These are phyloP conservation scores for Apis cerana DNA, from an alignment of 1,140 invertebrate species.

Conservation along the genomic window DNA sequence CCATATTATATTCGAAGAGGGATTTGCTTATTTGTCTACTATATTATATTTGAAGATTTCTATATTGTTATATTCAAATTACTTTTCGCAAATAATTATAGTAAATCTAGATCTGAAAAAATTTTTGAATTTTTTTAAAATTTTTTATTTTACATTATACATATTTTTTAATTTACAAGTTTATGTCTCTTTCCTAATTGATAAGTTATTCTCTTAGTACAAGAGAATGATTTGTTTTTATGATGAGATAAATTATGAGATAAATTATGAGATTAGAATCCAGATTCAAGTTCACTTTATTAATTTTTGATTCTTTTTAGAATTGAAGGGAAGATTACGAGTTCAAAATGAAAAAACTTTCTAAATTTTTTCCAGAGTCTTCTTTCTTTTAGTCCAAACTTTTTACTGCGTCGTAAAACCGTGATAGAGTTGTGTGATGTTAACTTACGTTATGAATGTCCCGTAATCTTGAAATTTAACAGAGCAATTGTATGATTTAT, in stretches of 20 bases:
- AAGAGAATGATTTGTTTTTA: neutral
- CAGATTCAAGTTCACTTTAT: slow-evolving; percentile 4
- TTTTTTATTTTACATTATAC: neutral
- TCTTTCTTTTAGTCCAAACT: neutral
- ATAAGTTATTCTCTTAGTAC: neutral
- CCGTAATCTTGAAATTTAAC: neutral
- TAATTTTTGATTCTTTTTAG: neutral
- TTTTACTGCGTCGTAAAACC: slow-evolving; percentile 20
- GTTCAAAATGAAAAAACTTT: slow-evolving; percentile 30
- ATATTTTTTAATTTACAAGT: neutral
- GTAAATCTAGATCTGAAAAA: too few species aligned
- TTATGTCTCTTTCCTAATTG: neutral
- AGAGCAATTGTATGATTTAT: neutral
- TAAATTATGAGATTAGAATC: neutral
- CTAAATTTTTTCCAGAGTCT: neutral
- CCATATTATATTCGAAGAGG: neutral
- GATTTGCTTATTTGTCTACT: neutral
- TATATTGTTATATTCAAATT: neutral
- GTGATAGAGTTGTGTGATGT: slow-evolving; percentile 4
- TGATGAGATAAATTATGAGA: slow-evolving; percentile 1
- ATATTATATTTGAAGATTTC: neutral
- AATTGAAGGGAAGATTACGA: neutral
- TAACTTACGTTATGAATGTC: neutral
- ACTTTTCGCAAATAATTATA: too few species aligned
- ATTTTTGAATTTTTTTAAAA: too few species aligned